Base-by-base conservation (phyloP, 1,140 invertebrate genomes). In the Trinorchestia longiramus region DNA sequence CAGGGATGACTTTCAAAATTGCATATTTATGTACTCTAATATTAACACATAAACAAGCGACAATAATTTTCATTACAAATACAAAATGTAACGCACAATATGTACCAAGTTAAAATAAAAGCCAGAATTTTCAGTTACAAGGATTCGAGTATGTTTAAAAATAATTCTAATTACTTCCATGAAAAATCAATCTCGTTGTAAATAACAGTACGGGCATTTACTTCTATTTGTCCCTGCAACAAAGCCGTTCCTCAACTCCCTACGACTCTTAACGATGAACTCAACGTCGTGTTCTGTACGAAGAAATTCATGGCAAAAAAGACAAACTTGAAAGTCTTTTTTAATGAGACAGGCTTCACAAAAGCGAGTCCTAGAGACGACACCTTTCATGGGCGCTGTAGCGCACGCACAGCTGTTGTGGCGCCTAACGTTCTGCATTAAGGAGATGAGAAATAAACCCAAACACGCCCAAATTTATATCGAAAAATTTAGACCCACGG, bases 331-430 rank as follows among this genome's bases (percentile, higher is more conserved):
- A 77, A 77, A 77, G 62, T 77, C 62, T 77, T 77, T 77, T 53
- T 77, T 77, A 77, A 77, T 77, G 62, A 77, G 62, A 77, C 62
- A 77, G 62, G 62, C 62, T 77, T 77, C 62, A 77, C 62, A 77
- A 77, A 77, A 77, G 62, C 62, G 62, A 28, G 62, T 28, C 62
- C 62, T 77, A 28, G 62, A 77, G 62, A 77, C 11, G 62, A 77
- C 62, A 77, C 28, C 62, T 77, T 77, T 77, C 28, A 15, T 23
- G 15, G 62, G 62, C 15, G 11, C 62, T 36, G 1, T 15, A 15
- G 62, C 62, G 28, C 62, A 28, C 8, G 47, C 47, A 53, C 47
- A 53, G 19, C 6, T 8, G 47, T 3, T 23, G 28, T 28, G 62
- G 15, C 11, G 28, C 11, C 62, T 28, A 28, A 77, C 11, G 8